Evolutionary conservation across 2,797 vertebrate species (phyloP), one percentile per base, ranked within the genome.

Genomic region (Craterocephalus amniculus): DNA sequence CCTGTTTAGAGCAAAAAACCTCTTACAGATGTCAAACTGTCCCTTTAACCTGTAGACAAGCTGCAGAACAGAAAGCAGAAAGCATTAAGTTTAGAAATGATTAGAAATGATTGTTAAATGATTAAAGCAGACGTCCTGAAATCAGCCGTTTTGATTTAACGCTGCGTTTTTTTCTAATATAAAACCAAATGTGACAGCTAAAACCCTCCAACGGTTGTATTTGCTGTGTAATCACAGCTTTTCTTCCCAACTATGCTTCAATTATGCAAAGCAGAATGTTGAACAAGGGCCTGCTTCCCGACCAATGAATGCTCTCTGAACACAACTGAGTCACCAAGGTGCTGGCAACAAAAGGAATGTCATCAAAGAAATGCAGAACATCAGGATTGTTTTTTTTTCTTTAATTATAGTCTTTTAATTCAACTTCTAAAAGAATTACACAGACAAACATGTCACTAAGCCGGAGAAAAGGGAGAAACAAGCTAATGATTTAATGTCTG

Each of bases 251-350:
- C 48, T 60, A 68, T 29, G 58, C 43, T 6, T 75, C 29, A 78
- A 58, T 73, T 78, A 69, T 69, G 66, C 81, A 71, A 9, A 65
- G 48, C 34, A 34, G 40, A 35, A 14, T 55, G 45, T 24, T 38
- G 26, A 7, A 34, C 48, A 49, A 56, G 62, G 26, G 63, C 4
- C 16, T 36, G 32, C 40, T 40, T 8, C 63, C 22, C 67, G 64
- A 80, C 77, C 34, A 76, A 29, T 26, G 58, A 8, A 22, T 18
- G 64, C 22, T 27, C 27, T 18, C 29, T 2, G 69, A 55, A 63
- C 36, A 24, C 38, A 18, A 40, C 55, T 45, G 45, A 75, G 32
- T 70, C 71, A 70, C 49, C 59, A 31, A 16, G 56, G 22, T 58
- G 70, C 62, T 64, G 68, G n/a, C 32, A 49, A 67, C 34, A 62